Conservation (phyloP, 2,888 invertebrate genomes). For the Pyrochroa serraticornis region DNA sequence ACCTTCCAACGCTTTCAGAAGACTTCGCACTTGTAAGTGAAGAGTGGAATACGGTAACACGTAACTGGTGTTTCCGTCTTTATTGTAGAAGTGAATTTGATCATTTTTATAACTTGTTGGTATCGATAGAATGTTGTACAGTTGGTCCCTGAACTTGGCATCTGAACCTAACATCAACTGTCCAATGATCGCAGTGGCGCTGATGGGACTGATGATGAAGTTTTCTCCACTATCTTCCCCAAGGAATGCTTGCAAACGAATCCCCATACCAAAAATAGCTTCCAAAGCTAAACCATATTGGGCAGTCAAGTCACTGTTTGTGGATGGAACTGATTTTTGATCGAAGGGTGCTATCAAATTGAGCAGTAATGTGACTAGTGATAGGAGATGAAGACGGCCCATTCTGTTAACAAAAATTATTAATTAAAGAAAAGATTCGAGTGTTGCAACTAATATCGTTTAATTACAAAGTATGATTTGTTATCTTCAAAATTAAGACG, state of each 20-base stretch:
- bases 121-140: slow-evolving; percentile 49
- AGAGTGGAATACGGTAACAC: slow-evolving; percentile 44
- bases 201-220: slow-evolving; percentile 56
- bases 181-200: slow-evolving; percentile 52
- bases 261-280: slow-evolving; percentile 52
- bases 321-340: slow-evolving; percentile 2
- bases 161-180: slow-evolving; percentile 55
- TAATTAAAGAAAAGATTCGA: too few species aligned
- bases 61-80: slow-evolving; percentile 32
- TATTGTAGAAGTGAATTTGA: slow-evolving; percentile 29
- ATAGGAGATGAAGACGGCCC: too few species aligned
- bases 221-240: slow-evolving; percentile 43
- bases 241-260: slow-evolving; percentile 49
- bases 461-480: slow-evolving; percentile 5
- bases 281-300: slow-evolving; percentile 43
- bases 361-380: too few species aligned
- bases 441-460: too few species aligned
- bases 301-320: not conserved
- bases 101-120: slow-evolving; percentile 30
- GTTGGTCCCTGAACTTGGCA: slow-evolving; percentile 47
- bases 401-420: too few species aligned
- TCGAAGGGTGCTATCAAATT: too few species aligned
- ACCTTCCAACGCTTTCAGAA: slow-evolving; percentile 44
- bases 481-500: not conserved
- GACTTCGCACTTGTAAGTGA: slow-evolving; percentile 49